Evolutionary conservation across 2,888 invertebrate genomes (phyloP).

Genomic region (Hirudinaria manillensis): DNA sequence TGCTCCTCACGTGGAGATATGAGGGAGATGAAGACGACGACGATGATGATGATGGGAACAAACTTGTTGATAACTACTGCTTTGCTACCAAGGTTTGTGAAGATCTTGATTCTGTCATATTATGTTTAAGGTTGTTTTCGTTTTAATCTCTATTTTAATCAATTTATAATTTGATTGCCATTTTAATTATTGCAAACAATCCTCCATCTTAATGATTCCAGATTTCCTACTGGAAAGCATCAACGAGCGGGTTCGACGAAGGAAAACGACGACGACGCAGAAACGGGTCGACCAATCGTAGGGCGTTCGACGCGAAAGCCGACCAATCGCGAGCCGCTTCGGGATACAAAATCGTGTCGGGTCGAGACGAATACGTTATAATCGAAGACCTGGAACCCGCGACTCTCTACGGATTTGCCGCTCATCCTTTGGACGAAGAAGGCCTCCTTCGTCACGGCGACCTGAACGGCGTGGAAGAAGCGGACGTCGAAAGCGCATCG

Average conservation of each 20-base stretch:
- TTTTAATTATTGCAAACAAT: no score
- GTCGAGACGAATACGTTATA: not conserved
- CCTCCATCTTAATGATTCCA: not conserved
- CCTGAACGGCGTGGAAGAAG: not conserved
- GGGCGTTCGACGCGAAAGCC: not conserved
- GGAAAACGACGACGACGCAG: not conserved
- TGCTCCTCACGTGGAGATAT: no score
- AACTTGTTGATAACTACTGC: no score
- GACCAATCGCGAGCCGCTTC: not conserved
- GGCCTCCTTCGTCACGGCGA: not conserved
- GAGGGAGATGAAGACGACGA: no score
- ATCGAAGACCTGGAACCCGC: not conserved
- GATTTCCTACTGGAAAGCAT: not conserved
- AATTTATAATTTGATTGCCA: no score
- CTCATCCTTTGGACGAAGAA: not conserved
- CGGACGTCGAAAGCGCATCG: not conserved
- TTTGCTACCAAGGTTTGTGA: no score
- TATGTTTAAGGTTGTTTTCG: no score
- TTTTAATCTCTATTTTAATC: no score
- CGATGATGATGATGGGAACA: no score
- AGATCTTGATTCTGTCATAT: no score
- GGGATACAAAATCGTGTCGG: constrained; percentile 5
- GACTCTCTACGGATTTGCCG: not conserved
- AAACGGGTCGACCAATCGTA: not conserved
- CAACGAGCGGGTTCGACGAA: not conserved